A percentile compares a stretch with the other conserved stretches of the same genome.
Conservation (phyloP, 1,140 invertebrate genomes). For the Vanessa atalanta region DNA sequence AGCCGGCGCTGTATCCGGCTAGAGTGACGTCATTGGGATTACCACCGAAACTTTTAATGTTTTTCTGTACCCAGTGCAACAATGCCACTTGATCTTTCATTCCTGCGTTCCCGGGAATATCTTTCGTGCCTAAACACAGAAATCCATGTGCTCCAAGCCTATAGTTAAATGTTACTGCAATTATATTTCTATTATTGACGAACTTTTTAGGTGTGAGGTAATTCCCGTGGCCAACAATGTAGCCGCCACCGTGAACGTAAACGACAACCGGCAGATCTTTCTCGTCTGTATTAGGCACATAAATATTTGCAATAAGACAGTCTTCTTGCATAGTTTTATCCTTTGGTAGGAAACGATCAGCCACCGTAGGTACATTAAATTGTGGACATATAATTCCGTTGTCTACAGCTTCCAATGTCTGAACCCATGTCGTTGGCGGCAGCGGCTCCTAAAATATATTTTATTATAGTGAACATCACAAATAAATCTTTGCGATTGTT, state of each 20-base stretch:
- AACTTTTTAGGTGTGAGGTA: neutral
- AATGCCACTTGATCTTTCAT: neutral
- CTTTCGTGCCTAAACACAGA: conserved; percentile 1
- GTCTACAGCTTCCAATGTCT: neutral
- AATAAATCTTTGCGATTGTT: too few species aligned
- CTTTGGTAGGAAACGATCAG: neutral
- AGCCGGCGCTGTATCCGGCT: neutral
- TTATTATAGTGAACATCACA: neutral
- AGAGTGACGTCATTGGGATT: conserved; percentile 2
- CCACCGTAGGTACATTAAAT: neutral
- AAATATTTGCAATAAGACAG: neutral
- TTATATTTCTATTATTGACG: neutral
- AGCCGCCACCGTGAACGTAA: neutral
- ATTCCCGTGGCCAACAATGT: neutral
- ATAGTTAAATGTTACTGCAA: neutral
- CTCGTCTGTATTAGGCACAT: neutral
- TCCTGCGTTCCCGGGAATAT: neutral
- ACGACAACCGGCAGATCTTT: neutral
- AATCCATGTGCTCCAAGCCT: neutral
- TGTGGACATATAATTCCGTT: neutral
- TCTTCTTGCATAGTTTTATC: neutral
- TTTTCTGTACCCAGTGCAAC: neutral
- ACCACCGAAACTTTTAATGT: conserved; percentile 1
- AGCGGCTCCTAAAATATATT: neutral
- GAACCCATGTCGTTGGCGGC: neutral